Base-by-base conservation (phyloP, 2,113 vertebrate genomes). In the Anguilla japonica region DNA sequence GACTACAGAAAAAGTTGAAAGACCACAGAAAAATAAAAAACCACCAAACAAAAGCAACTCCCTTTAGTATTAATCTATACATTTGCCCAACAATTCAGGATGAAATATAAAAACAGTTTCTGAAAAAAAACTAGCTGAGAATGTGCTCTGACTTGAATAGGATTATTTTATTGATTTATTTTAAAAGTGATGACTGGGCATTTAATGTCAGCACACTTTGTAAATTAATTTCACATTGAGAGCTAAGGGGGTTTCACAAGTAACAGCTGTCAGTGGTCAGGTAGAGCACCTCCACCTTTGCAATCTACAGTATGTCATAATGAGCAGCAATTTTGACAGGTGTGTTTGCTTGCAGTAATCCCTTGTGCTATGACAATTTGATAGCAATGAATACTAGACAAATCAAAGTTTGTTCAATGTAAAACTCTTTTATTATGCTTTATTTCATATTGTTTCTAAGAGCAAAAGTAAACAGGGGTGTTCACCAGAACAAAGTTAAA, bases 341-440 rank as follows among this genome's bases (percentile, higher is more conserved):
- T 20, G 60, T 63, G 60, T 20, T 67, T 53, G 50, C 18, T 67
- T 26, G 26, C 60, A 67, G 18, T 20, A 46, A 60, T 67, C 60
- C 60, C 60, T 67, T 34, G 20, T 34, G 71, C 71, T 34, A 75
- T n/a, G 26, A 29, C n/a, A 18, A 80, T 75, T 84, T 41, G 26
- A 34, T 39, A 43, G 22, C 63, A n/a, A 41, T 15, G 13, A 85
- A 81, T 60, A 39, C 57, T n/a, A 29, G 50, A 22, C 60, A 67
- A 26, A 26, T 67, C 60, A 67, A 26, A 7, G 60, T 67, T 8
- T 22, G 60, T 67, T 67, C 22, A 26, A 67, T 67, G 18, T 46
- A 46, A 50, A 53, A 53, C 18, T n/a, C 18, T 50, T 85, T 79
- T 39, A 80, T 79, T 85, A 79, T 16, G 50, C 79, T 75, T 40